Percentiles rank a stretch among this genome's conserved stretches.
These are phyloP conservation scores for Metaphire vulgaris DNA, from an alignment of 1,140 invertebrate genomes.

Conservation along the genomic window DNA sequence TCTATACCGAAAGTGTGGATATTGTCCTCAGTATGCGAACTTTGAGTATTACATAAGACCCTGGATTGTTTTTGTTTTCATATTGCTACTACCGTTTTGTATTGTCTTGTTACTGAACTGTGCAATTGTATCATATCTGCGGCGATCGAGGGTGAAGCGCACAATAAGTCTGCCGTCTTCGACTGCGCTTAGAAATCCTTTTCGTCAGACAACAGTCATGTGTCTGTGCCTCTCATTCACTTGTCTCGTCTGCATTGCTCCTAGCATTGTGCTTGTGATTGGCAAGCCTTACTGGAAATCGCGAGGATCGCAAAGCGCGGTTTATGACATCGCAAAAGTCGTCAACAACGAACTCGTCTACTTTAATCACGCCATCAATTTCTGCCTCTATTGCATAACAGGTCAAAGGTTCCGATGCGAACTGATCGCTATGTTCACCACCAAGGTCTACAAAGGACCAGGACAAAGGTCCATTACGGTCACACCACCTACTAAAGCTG, in stretches of 20 bases:
- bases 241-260: slow-evolving; percentile 25
- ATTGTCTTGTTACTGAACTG: slow-evolving; percentile 24
- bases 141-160: not conserved
- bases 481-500: too few relatives aligned
- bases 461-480: too few relatives aligned
- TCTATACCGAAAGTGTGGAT: slow-evolving; percentile 17
- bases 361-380: slow-evolving; percentile 35
- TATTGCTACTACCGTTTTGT: slow-evolving; percentile 22
- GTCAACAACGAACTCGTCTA: slow-evolving; percentile 27
- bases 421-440: slow-evolving; percentile 16
- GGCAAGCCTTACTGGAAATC: slow-evolving; percentile 27
- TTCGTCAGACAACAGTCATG: slow-evolving; percentile 28
- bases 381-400: slow-evolving; percentile 34
- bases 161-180: not conserved
- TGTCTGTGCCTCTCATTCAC: slow-evolving; percentile 29
- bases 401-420: slow-evolving; percentile 33
- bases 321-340: slow-evolving; percentile 21
- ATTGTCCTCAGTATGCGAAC: slow-evolving; percentile 4
- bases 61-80: slow-evolving; percentile 26
- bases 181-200: slow-evolving; percentile 3
- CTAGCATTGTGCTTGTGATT: slow-evolving; percentile 29
- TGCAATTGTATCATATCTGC: slow-evolving; percentile 19
- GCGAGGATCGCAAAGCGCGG: not conserved
- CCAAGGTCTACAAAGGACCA: too few relatives aligned
- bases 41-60: slow-evolving; percentile 27